These are phyloP conservation scores for Lycorma delicatula DNA, from an alignment of 1,140 invertebrate genomes.

Conservation along the genomic window DNA sequence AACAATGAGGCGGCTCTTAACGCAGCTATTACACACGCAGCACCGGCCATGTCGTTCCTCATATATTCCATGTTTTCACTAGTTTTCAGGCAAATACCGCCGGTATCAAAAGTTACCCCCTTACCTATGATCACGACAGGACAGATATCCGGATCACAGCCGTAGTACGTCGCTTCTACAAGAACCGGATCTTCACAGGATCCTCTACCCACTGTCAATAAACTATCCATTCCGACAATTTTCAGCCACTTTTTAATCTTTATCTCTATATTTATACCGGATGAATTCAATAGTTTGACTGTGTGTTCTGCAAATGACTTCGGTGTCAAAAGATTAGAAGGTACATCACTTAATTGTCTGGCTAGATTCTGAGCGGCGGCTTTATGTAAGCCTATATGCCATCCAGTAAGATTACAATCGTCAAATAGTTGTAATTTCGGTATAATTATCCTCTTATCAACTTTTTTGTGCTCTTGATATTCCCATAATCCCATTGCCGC, in stretches of 20 bases:
- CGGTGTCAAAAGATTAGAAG: slow-evolving; percentile 55
- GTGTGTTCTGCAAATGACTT: slow-evolving; percentile 46
- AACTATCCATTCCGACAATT: slow-evolving; percentile 51
- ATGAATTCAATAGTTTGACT: slow-evolving; percentile 39
- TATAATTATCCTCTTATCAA: slow-evolving; percentile 33
- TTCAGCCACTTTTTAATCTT: slow-evolving; percentile 50
- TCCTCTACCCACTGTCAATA: slow-evolving; percentile 50
- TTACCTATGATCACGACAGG: slow-evolving; percentile 42
- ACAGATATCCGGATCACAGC: slow-evolving; percentile 37
- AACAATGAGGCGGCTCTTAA: slow-evolving; percentile 44
- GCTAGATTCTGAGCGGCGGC: slow-evolving; percentile 55
- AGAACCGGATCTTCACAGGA: slow-evolving; percentile 53
- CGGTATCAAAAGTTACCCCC: slow-evolving; percentile 59
- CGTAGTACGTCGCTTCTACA: slow-evolving; percentile 47
- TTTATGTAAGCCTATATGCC: slow-evolving; percentile 45
- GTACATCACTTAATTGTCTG: slow-evolving; percentile 50
- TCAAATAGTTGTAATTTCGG: slow-evolving; percentile 22
- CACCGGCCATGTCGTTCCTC: slow-evolving; percentile 60
- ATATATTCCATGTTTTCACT: slow-evolving; percentile 48
- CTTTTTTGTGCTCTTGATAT: slow-evolving; percentile 45
- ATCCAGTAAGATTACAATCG: slow-evolving; percentile 40
- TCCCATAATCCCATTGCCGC: slow-evolving; percentile 37
- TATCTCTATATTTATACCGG: slow-evolving; percentile 41
- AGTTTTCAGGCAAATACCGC: slow-evolving; percentile 53
- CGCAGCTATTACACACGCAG: slow-evolving; percentile 48